Conservation (phyloP, 1,140 invertebrate species). For the Trypoxylus dichotomus region DNA sequence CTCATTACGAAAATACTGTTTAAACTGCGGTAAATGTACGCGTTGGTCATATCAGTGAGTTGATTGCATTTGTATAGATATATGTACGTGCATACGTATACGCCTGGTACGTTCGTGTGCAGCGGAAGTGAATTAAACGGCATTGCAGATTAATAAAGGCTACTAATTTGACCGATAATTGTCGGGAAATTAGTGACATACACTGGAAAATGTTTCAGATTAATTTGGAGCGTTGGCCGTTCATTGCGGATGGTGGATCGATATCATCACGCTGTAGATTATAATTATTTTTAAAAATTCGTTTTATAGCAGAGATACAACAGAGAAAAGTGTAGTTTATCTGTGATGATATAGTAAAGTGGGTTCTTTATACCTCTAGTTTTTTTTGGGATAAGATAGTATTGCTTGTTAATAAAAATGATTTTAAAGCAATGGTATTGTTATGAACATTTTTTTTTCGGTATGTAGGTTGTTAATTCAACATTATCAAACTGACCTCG, state of each 20-base stretch:
- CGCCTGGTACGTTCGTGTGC: background rate
- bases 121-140: slow-evolving; percentile 8
- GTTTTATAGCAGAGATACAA: no score
- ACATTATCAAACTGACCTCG: no score
- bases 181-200: slow-evolving; percentile 26
- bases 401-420: no score
- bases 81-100: no score
- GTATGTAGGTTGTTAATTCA: no score
- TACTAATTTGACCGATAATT: slow-evolving; percentile 30
- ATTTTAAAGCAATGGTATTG: no score
- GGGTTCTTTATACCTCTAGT: no score
- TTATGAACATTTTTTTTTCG: no score
- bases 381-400: no score
- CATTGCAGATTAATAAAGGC: slow-evolving; percentile 26
- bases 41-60: background rate
- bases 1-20: slow-evolving; percentile 21
- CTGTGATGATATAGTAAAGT: no score
- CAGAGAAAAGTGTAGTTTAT: no score
- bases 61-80: background rate
- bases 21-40: background rate
- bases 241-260: background rate
- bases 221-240: slow-evolving; percentile 7
- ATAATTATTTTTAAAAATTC: background rate
- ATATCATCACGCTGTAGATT: background rate
- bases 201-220: background rate